Percentiles rank a stretch among this genome's conserved stretches.
phyloP scores from a whole-genome alignment of 2,797 vertebrate species.

The Microctenopoma stevenorrisi region DNA sequence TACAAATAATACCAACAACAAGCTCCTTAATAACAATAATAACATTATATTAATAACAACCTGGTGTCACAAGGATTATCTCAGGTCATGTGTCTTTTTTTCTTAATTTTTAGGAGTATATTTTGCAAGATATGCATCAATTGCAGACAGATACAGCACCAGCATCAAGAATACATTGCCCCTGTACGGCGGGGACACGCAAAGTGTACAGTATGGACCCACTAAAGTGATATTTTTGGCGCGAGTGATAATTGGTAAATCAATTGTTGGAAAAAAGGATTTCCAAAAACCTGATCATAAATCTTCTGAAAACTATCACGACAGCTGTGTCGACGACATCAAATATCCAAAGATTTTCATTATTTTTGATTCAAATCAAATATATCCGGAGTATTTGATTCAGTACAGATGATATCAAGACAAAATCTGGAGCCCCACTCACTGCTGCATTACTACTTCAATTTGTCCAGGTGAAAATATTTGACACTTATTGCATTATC shows the following conservation, averaged over 20 bases:
- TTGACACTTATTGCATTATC: not conserved
- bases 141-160: slow-evolving; percentile 82
- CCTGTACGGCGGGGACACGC: slow-evolving; percentile 71
- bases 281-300: slow-evolving; percentile 85
- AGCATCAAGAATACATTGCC: slow-evolving; percentile 68
- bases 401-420: slow-evolving; percentile 77
- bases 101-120: slow-evolving; percentile 85
- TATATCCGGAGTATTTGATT: slow-evolving; percentile 92
- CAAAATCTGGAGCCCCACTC: not conserved
- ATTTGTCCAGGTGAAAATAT: not conserved
- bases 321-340: slow-evolving; percentile 88
- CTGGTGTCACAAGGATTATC: not conserved
- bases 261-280: slow-evolving; percentile 65
- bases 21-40: no score
- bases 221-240: slow-evolving; percentile 87
- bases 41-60: no score
- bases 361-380: slow-evolving; percentile 91
- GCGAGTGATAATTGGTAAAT: slow-evolving; percentile 87
- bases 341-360: slow-evolving; percentile 85
- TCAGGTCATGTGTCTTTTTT: not conserved
- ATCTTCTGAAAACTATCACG: slow-evolving; percentile 80
- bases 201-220: slow-evolving; percentile 36
- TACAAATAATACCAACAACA: no score
- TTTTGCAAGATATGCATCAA: slow-evolving; percentile 86
- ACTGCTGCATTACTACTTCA: not conserved